These are phyloP conservation scores for Macaria liturata DNA, from an alignment of 2,888 invertebrate species.

Conservation along the genomic window DNA sequence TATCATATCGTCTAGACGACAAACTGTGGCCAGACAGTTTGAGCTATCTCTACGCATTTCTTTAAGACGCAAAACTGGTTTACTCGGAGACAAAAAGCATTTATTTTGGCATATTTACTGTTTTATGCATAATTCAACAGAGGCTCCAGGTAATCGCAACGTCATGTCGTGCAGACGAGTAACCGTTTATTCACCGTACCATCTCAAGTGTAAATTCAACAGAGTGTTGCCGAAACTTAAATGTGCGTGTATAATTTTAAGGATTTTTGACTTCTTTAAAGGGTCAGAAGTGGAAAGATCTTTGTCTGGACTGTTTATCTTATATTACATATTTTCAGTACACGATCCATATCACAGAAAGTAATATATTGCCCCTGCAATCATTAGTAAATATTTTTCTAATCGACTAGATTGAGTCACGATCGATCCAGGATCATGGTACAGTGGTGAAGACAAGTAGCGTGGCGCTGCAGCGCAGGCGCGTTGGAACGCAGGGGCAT, in stretches of 20 bases:
- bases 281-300: too few species aligned
- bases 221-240: conserved; percentile 3
- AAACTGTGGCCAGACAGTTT: conserved; percentile 17
- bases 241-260: conserved; percentile 11
- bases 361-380: too few species aligned
- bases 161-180: conserved; percentile 26
- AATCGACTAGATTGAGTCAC: too few species aligned
- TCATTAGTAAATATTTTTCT: too few species aligned
- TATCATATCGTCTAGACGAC: conserved; percentile 12
- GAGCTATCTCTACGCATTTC: conserved; percentile 10
- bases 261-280: background rate
- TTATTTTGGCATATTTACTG: conserved; percentile 25
- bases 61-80: conserved; percentile 12
- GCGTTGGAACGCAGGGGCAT: conserved; percentile 51
- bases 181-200: conserved; percentile 27
- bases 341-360: too few species aligned
- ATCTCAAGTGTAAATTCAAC: conserved; percentile 22
- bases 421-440: too few species aligned
- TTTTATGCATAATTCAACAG: conserved; percentile 25
- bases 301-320: too few species aligned
- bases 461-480: background rate
- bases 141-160: conserved; percentile 22
- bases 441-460: background rate
- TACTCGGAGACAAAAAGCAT: conserved; percentile 15
- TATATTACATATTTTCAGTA: too few species aligned